These are phyloP conservation scores for Drosophila recens DNA, from an alignment of 2,888 invertebrate genomes.

Conservation along the genomic window DNA sequence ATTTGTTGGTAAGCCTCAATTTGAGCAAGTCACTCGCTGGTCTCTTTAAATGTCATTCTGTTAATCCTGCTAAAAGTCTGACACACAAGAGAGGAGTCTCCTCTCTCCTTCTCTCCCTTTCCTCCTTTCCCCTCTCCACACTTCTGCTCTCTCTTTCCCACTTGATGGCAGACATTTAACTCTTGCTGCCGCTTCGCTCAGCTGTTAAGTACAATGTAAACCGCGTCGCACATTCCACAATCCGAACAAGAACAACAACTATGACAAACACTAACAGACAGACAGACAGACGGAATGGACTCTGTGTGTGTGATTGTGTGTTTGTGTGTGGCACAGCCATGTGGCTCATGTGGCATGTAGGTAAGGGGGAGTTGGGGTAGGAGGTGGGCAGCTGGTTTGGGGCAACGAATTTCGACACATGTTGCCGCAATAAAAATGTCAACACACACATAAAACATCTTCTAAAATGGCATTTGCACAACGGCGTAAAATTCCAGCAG, in stretches of 20 bases:
- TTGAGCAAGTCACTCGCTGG: slow-evolving; percentile 13
- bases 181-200: slow-evolving; percentile 51
- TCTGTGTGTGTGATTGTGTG: not conserved
- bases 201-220: slow-evolving; percentile 76
- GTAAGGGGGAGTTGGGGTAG: not conserved
- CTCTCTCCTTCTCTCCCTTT: too few species aligned
- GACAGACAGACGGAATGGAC: slow-evolving; percentile 8
- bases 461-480: slow-evolving; percentile 80
- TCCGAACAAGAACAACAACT: slow-evolving; percentile 50
- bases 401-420: slow-evolving; percentile 75
- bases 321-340: slow-evolving; percentile 35
- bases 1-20: slow-evolving; percentile 16
- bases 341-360: slow-evolving; percentile 20
- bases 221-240: slow-evolving; percentile 66
- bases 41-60: slow-evolving; percentile 49
- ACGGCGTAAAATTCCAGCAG: slow-evolving; percentile 73
- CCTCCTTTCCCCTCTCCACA: not conserved
- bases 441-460: slow-evolving; percentile 81
- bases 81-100: slow-evolving; percentile 19
- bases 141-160: not conserved
- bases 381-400: slow-evolving; percentile 1
- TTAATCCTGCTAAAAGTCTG: slow-evolving; percentile 48
- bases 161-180: slow-evolving; percentile 56
- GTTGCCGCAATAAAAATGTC: slow-evolving; percentile 82
- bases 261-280: slow-evolving; percentile 49